Evolutionary conservation across 2,113 vertebrate species (phyloP).

Genomic region (Tragelaphus buxtoni): DNA sequence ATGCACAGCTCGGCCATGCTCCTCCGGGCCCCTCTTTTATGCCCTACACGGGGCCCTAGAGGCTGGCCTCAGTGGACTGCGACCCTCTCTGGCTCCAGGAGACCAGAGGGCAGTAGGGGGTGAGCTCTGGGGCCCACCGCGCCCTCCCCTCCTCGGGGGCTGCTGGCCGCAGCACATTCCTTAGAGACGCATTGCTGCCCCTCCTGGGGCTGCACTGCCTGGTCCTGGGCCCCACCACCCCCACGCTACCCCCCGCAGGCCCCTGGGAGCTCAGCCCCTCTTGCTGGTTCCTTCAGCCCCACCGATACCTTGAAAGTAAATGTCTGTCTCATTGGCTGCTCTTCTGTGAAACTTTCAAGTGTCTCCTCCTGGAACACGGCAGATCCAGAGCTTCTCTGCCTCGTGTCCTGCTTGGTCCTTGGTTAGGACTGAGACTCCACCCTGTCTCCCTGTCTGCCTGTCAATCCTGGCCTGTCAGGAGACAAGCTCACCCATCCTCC

Average conservation of each 20-base stretch:
- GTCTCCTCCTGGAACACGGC: not conserved
- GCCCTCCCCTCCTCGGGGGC: not conserved
- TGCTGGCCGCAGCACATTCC: not conserved
- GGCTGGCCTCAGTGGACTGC: not conserved
- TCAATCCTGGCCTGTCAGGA: not conserved
- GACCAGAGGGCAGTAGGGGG: not conserved
- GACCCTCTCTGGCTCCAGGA: not conserved
- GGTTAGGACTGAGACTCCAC: no score
- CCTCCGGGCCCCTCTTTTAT: not conserved
- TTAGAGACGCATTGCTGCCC: not conserved
- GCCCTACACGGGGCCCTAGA: not conserved
- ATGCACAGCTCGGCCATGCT: accelerated
- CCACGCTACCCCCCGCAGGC: no score
- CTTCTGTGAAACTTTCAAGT: not conserved
- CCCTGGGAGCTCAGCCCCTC: no score
- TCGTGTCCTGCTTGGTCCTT: not conserved
- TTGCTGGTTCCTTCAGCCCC: no score
- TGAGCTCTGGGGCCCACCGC: accelerated
- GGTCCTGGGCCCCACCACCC: no score
- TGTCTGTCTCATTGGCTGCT: not conserved
- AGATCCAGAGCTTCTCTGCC: not conserved
- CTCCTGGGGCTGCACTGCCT: no score
- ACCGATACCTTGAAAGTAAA: no score
- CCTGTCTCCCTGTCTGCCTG: not conserved
- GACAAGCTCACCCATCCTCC: constrained; percentile 1